phyloP scores from a whole-genome alignment of 1,140 invertebrate genomes.

The Trachelipus rathkii region DNA sequence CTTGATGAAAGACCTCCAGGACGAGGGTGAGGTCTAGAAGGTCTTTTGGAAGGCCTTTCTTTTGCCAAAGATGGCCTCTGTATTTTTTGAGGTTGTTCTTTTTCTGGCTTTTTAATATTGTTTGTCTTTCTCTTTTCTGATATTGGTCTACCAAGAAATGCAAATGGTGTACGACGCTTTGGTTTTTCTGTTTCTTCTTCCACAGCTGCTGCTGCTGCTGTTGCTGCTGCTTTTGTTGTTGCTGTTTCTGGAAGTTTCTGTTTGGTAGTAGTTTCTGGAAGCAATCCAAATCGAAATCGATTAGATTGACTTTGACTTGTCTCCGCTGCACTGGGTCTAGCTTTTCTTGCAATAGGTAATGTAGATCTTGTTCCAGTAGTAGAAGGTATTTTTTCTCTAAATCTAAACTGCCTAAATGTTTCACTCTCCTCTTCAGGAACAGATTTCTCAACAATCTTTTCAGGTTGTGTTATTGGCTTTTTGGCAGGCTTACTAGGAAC shows the following conservation, averaged over 20 bases:
- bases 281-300: background rate
- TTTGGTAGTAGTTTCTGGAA: background rate
- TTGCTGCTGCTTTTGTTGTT: too few relatives aligned
- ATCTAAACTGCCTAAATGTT: conserved; percentile 38
- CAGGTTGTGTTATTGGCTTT: too few relatives aligned
- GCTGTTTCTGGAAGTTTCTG: conserved; percentile 7
- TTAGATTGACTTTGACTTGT: background rate
- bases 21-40: background rate
- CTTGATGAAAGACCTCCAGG: conserved; percentile 26
- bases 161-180: conserved; percentile 27
- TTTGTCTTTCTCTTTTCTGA: background rate
- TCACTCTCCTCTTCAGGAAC: background rate
- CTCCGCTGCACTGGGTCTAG: background rate
- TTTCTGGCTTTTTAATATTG: background rate
- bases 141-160: background rate
- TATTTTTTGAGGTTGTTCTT: background rate
- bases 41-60: background rate
- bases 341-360: conserved; percentile 10
- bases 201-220: too few relatives aligned
- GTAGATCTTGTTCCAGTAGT: conserved; percentile 20
- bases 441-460: too few relatives aligned
- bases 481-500: too few relatives aligned
- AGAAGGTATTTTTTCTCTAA: conserved; percentile 20
- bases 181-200: conserved; percentile 16
- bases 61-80: background rate